Evolutionary conservation across 2,113 vertebrate species (phyloP).

Genomic region (Oriolus oriolus): DNA sequence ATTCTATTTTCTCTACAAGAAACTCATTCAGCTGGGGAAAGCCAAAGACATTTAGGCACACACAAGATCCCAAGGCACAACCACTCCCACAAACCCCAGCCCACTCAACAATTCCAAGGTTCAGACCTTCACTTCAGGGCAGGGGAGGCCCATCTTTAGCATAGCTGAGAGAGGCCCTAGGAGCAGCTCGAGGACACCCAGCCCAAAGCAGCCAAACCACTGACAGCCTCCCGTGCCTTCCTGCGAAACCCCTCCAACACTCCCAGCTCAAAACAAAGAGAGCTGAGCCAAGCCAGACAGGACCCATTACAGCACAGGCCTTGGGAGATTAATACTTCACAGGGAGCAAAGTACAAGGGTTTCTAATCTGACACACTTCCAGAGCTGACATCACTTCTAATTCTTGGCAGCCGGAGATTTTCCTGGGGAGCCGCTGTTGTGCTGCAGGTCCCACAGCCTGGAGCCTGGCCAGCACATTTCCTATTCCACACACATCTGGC

Average conservation of each 20-base stretch:
- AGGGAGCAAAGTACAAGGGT: conserved; percentile 55
- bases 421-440: conserved; percentile 46
- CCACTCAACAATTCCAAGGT: not conserved
- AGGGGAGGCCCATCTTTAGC: not conserved
- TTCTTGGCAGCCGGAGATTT: conserved; percentile 29
- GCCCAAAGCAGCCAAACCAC: not conserved
- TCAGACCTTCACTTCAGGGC: not conserved
- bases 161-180: not conserved
- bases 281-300: not conserved
- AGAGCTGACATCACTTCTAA: conserved; percentile 59
- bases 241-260: not conserved
- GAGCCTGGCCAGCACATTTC: conserved; percentile 17
- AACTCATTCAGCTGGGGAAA: not conserved
- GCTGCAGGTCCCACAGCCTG: conserved; percentile 50
- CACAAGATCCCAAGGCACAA: not conserved
- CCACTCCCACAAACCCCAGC: not conserved
- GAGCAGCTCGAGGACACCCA: not conserved
- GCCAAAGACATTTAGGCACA: not conserved
- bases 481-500: conserved; percentile 52
- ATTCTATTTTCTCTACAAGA: not conserved
- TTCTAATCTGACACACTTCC: conserved; percentile 57
- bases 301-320: not conserved
- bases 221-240: not conserved
- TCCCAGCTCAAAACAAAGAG: conserved; percentile 29
- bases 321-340: conserved; percentile 54